A percentile compares a stretch with the other conserved stretches of the same genome.
Conservation (phyloP, 2,888 invertebrate genomes). For the Dyspetes luteomarginatus region DNA sequence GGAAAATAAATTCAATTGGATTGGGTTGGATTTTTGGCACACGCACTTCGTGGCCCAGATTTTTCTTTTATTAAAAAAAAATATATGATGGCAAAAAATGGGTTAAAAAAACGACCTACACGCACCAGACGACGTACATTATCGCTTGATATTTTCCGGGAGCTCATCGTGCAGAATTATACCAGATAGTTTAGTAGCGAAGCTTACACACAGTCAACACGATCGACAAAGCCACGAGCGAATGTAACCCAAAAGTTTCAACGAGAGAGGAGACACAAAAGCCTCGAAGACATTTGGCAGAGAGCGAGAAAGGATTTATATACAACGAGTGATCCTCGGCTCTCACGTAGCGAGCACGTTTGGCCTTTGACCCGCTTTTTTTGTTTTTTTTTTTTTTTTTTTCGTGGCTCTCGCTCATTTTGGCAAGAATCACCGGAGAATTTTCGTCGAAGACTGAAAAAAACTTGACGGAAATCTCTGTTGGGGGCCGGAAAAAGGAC, state of each 20-base stretch:
- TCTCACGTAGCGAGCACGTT: background rate
- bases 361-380: background rate
- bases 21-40: slow-evolving; percentile 19
- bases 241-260: background rate
- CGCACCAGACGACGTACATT: background rate
- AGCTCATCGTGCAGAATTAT: background rate
- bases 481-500: too few relatives aligned
- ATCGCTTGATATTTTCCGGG: background rate
- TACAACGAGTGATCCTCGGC: slow-evolving; percentile 18
- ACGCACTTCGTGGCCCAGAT: background rate
- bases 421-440: background rate
- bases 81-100: background rate
- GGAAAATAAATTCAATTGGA: background rate
- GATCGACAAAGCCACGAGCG: background rate
- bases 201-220: background rate
- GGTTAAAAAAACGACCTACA: background rate
- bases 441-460: too few relatives aligned
- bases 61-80: background rate
- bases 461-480: too few relatives aligned
- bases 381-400: background rate
- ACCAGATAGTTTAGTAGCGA: background rate
- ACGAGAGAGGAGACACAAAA: slow-evolving; percentile 13
- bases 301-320: slow-evolving; percentile 23
- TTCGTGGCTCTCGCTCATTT: background rate
- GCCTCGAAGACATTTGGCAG: slow-evolving; percentile 15